phyloP scores from a whole-genome alignment of 1,140 invertebrate species.

The Penaeus indicus region DNA sequence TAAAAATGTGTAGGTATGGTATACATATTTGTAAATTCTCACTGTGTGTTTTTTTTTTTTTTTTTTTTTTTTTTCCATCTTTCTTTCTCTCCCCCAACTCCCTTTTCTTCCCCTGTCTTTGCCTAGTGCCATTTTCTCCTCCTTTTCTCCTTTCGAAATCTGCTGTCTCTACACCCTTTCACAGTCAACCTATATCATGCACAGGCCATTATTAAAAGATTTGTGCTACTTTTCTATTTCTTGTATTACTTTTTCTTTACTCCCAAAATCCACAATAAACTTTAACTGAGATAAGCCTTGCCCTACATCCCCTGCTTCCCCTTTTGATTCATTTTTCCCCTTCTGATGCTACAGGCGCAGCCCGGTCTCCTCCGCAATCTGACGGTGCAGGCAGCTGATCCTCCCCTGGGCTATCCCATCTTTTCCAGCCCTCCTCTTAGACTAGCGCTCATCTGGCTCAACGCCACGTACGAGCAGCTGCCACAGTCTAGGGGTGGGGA shows the following conservation, averaged over 20 bases:
- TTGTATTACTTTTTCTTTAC: too few relatives aligned
- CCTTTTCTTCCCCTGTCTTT: too few relatives aligned
- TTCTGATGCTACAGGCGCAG: conserved; percentile 70
- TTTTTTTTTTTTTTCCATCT: too few relatives aligned
- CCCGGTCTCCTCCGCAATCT: conserved; percentile 73
- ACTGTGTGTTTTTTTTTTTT: background rate
- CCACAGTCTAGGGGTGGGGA: conserved; percentile 76
- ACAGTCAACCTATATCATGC: too few relatives aligned
- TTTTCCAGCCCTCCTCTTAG: conserved; percentile 68
- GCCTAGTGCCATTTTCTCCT: too few relatives aligned
- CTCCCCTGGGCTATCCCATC: conserved; percentile 74
- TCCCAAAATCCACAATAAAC: too few relatives aligned
- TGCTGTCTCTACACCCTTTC: background rate
- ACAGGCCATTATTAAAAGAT: too few relatives aligned
- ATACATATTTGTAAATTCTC: background rate
- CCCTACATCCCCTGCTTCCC: too few relatives aligned
- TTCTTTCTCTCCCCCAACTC: background rate
- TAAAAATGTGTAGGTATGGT: background rate
- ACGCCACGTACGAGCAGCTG: conserved; percentile 68
- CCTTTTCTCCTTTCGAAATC: background rate
- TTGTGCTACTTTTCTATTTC: too few relatives aligned
- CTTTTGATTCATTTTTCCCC: conserved; percentile 9
- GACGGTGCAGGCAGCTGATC: conserved; percentile 74
- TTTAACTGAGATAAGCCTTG: too few relatives aligned
- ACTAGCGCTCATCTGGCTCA: conserved; percentile 47